Percentiles rank a stretch among this genome's conserved stretches.
Conservation (phyloP, 2,113 vertebrate species). For the Scartelaos histophorus region DNA sequence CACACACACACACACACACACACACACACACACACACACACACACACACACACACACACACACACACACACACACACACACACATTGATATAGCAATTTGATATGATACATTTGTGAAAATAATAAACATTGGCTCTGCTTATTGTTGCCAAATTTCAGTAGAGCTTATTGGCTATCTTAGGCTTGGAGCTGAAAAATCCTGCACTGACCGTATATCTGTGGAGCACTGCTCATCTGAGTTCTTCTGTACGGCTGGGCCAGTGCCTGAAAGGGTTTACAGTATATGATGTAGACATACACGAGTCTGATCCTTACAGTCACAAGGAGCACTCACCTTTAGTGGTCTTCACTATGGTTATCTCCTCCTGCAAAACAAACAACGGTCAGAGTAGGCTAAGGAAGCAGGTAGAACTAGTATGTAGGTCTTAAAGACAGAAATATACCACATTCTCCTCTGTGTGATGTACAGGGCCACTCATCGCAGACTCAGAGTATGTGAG, state of each 20-base stretch:
- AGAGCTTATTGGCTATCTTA: not conserved
- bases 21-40: too few species aligned
- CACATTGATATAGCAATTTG: not conserved
- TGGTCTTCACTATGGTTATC: constrained; percentile 23
- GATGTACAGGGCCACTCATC: constrained; percentile 26
- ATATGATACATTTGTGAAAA: not conserved
- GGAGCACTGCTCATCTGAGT: constrained; percentile 34
- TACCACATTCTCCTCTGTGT: constrained; percentile 55
- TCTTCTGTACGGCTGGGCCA: constrained; percentile 11
- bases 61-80: too few species aligned
- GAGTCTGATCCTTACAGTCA: not conserved
- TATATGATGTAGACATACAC: not conserved
- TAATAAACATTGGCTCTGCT: not conserved
- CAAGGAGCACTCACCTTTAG: constrained; percentile 44
- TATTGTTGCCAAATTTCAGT: not conserved
- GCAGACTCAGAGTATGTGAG: constrained; percentile 29
- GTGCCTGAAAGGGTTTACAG: constrained; percentile 51
- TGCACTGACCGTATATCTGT: constrained; percentile 52
- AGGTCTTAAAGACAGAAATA: not conserved
- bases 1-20: too few species aligned
- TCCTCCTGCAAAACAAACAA: constrained; percentile 53
- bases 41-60: too few species aligned
- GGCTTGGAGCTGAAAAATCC: not conserved
- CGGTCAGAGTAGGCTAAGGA: not conserved
- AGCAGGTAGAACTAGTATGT: not conserved